Evolutionary conservation across 2,888 invertebrate species (phyloP), one percentile per base, ranked within the genome.

Genomic region (Graphium colonna): DNA sequence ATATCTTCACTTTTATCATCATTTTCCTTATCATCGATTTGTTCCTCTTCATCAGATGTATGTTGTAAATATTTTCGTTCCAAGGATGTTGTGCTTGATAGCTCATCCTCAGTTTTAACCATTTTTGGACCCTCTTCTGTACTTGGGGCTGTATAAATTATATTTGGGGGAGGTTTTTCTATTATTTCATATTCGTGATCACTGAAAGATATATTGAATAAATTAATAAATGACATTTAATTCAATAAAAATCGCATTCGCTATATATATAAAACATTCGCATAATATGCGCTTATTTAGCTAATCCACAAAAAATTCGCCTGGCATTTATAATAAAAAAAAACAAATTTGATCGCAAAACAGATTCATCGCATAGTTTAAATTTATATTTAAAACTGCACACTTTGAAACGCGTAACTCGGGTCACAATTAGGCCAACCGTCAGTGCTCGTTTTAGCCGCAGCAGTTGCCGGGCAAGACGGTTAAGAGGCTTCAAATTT

Each of bases 181-280:
- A 97, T 94, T 67, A 96, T 95, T 91, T 97, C 97, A 90, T 97
- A 97, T 87, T 96, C 96, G 93, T 97, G 96, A 92, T 96, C 96
- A 92, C 96, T 97, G 91, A 68, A 93, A 51, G 13, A 21, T 33
- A 18, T 41, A 28, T 36, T 40, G 1, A 39, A 2, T 0, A 7
- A 12, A 13, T 26, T 15, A 47, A 38, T 15, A 38, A 5, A 31
- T 9, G 5, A 42, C 3, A 26, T 26, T 13, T 9, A 2, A 9
- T 28, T 38, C 21, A 36, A 55, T 43, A 55, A 31, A 15, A 40
- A 41, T 42, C 53, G 54, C 56, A 41, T 52, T 33, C 56, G 51
- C n/a, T n/a, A 51, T 42, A 17, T 38, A 39, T n/a, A 26, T 10
- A 1, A 38, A 18, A 41, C 41, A 17, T 40, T 47, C 51, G 26